Conservation (phyloP, 2,888 invertebrate species). For the Folsomia manolachei region DNA sequence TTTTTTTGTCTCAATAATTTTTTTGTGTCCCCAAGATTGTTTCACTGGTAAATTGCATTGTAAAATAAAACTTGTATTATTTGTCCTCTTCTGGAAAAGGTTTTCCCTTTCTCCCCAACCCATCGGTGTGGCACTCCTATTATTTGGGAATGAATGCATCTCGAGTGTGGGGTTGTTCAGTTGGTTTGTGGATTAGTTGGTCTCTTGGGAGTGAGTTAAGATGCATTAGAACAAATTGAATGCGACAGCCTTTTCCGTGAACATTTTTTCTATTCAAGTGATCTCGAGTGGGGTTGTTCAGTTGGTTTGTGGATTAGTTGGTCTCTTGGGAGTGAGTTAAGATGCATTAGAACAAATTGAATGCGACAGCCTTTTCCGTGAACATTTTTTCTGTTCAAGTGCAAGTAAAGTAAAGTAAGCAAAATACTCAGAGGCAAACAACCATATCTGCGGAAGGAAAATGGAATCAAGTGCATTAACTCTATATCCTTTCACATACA, state of each 20-base stretch:
- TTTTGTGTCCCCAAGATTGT: not conserved
- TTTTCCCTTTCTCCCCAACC: not conserved
- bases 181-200: slow-evolving; percentile 15
- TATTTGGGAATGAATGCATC: not conserved
- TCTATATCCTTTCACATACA: no score
- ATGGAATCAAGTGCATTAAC: no score
- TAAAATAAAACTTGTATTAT: not conserved
- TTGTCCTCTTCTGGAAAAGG: not conserved
- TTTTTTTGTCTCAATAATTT: not conserved
- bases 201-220: slow-evolving; percentile 33
- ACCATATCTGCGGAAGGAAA: no score
- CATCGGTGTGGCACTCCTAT: no score
- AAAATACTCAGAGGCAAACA: no score
- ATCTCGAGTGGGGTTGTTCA: not conserved
- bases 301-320: slow-evolving; percentile 15
- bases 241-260: slow-evolving; percentile 33
- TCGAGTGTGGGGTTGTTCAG: not conserved
- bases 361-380: slow-evolving; percentile 35
- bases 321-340: slow-evolving; percentile 32
- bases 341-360: slow-evolving; percentile 35
- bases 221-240: slow-evolving; percentile 36
- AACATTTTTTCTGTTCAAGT: no score
- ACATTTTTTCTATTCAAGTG: no score
- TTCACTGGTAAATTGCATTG: no score
- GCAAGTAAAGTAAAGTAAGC: no score